Conservation (phyloP, 1,140 invertebrate species). For the Diabrotica virgifera region DNA sequence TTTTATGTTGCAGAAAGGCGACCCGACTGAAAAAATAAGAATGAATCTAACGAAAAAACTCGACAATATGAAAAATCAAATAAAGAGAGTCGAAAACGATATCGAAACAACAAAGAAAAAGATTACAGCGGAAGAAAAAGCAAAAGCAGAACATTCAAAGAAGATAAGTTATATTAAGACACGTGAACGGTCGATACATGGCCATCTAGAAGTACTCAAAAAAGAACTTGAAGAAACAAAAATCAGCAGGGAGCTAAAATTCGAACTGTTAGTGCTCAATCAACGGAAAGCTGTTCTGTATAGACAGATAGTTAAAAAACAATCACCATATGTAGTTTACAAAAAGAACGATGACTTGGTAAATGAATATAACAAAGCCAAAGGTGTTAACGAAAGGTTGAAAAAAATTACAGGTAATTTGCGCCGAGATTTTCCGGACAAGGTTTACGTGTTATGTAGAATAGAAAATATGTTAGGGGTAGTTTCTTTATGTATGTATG, state of each 20-base stretch:
- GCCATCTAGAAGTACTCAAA: constrained; percentile 33
- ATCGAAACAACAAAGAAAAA: constrained; percentile 36
- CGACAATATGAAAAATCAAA: constrained; percentile 57
- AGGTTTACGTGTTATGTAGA: constrained; percentile 51
- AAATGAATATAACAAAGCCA: constrained; percentile 52
- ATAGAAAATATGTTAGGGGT: constrained; percentile 53
- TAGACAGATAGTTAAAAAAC: constrained; percentile 50
- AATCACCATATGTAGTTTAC: constrained; percentile 50
- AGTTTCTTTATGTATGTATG: constrained; percentile 19
- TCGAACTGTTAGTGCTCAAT: constrained; percentile 59
- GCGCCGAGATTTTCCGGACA: constrained; percentile 56
- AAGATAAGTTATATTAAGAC: neutral
- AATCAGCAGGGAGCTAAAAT: constrained; percentile 52
- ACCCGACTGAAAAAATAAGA: constrained; percentile 34
- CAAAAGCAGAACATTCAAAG: neutral
- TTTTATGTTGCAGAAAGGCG: neutral
- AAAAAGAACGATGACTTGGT: constrained; percentile 51
- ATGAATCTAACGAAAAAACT: constrained; percentile 50
- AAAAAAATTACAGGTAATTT: constrained; percentile 55
- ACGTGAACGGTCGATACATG: constrained; percentile 32
- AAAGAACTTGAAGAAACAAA: constrained; percentile 31
- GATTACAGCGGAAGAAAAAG: constrained; percentile 41
- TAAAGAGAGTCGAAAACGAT: constrained; percentile 55
- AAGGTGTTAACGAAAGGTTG: constrained; percentile 51
- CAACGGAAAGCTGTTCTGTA: constrained; percentile 58